These are phyloP conservation scores for Pilophorus perplexus DNA, from an alignment of 2,888 invertebrate genomes.

Conservation along the genomic window DNA sequence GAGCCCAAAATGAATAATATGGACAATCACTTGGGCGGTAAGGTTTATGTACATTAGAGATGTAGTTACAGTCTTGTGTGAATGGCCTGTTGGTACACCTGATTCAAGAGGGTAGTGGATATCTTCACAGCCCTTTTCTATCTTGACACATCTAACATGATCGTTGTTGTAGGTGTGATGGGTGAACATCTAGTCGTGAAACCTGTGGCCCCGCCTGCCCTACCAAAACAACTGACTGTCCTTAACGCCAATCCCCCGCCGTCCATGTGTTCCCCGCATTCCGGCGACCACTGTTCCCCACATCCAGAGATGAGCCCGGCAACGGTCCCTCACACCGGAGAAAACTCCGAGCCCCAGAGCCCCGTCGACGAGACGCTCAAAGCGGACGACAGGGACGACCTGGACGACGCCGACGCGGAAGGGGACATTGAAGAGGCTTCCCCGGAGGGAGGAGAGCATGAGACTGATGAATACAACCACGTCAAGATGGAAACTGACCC, in stretches of 20 bases:
- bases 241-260: slow-evolving; percentile 8
- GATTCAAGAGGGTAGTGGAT: no score
- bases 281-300: slow-evolving; percentile 19
- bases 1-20: slow-evolving; percentile 35
- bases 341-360: slow-evolving; percentile 18
- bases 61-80: no score
- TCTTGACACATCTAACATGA: no score
- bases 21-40: slow-evolving; percentile 50
- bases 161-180: background rate
- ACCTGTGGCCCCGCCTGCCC: slow-evolving; percentile 20
- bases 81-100: no score
- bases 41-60: no score
- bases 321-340: background rate
- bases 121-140: no score
- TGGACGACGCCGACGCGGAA: slow-evolving; percentile 16
- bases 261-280: slow-evolving; percentile 2
- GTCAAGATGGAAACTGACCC: slow-evolving; percentile 39
- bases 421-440: slow-evolving; percentile 35
- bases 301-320: slow-evolving; percentile 5
- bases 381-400: background rate
- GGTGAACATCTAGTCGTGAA: slow-evolving; percentile 37
- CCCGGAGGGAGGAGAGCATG: slow-evolving; percentile 26
- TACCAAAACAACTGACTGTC: slow-evolving; percentile 27
- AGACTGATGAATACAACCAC: slow-evolving; percentile 40
- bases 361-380: slow-evolving; percentile 11